A percentile compares a stretch with the other conserved stretches of the same genome.
Conservation (phyloP, 2,113 vertebrate genomes). For the Notarius lentiginosus region DNA sequence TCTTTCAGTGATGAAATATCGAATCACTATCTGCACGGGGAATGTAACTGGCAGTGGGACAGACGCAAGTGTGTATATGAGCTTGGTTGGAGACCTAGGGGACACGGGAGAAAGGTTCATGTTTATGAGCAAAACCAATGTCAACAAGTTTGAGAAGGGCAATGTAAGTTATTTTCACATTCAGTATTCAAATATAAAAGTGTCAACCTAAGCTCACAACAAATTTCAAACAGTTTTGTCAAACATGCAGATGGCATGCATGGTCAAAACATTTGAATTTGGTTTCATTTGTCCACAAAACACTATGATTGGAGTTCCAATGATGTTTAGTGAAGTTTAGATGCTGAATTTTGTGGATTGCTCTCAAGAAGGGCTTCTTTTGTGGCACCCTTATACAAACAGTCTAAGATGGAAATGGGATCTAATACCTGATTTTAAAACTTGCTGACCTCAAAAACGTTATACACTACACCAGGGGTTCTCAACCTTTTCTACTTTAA, state of each 20-base stretch:
- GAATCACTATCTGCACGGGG: constrained; percentile 87
- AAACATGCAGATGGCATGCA: neutral
- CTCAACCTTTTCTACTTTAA: neutral
- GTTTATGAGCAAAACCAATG: constrained; percentile 88
- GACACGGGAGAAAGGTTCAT: constrained; percentile 90
- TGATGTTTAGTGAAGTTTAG: neutral
- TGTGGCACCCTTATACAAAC: neutral
- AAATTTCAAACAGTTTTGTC: neutral
- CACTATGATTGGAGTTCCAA: neutral
- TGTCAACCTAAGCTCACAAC: neutral
- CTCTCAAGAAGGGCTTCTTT: neutral
- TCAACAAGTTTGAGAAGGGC: constrained; percentile 93
- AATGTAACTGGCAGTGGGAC: constrained; percentile 85
- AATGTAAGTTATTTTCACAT: constrained; percentile 77
- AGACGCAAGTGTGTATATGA: constrained; percentile 88
- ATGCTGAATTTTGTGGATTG: neutral
- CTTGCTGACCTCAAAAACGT: neutral
- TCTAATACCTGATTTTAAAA: neutral
- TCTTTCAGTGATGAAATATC: constrained; percentile 85
- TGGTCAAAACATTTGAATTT: neutral
- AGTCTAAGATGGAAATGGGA: neutral
- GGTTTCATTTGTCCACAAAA: neutral
- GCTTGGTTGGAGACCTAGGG: constrained; percentile 83
- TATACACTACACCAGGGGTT: neutral
- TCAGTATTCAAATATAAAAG: neutral